Conservation (phyloP, 2,113 vertebrate genomes). For the human region GRCh38 chr1:70359001-70359500, state of each 20-base stretch:
- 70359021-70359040: no score
- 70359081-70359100: no score
- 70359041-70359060: no score
- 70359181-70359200: no score
- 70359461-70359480: not conserved
- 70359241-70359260: no score
- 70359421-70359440: not conserved
- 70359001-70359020: no score
- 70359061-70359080: no score
- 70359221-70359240: not conserved
- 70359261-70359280: not conserved
- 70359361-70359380: conserved; percentile 22
- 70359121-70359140: no score
- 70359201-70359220: not conserved
- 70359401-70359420: conserved; percentile 3
- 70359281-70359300: not conserved
- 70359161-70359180: no score
- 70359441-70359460: conserved; percentile 37
- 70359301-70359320: not conserved
- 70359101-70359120: no score
- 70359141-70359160: no score
- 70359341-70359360: not conserved
- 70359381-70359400: not conserved
- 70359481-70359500: not conserved
- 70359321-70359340: not conserved